Conservation (phyloP, 2,797 vertebrate genomes). For the Mormyrus hasselquistii region DNA sequence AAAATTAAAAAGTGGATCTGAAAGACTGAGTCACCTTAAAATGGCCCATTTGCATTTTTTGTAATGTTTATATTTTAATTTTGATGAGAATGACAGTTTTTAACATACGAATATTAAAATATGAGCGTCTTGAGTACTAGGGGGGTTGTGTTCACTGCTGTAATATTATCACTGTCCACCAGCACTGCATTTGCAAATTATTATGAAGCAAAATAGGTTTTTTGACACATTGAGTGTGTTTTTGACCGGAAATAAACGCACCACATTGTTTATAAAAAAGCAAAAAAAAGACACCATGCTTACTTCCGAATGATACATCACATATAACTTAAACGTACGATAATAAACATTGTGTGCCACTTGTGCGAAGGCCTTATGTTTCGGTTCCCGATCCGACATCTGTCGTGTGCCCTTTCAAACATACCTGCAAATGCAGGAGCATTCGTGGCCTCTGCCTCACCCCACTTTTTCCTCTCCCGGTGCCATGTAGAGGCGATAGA, state of each 20-base stretch:
- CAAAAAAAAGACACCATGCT: neutral
- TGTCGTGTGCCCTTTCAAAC: neutral
- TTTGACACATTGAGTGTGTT: neutral
- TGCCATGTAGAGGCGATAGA: slow-evolving; percentile 17
- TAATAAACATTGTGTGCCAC: neutral
- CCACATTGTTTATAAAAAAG: neutral
- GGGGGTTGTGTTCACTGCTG: neutral
- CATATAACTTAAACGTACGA: neutral
- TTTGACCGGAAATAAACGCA: neutral
- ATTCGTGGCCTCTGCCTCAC: neutral
- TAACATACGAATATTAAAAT: neutral
- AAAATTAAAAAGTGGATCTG: neutral
- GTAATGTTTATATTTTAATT: neutral
- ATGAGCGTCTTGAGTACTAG: neutral
- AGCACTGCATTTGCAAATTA: neutral
- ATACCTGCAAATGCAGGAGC: neutral
- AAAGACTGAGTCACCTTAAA: neutral
- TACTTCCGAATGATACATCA: neutral
- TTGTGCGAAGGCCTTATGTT: neutral
- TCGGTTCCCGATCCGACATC: neutral
- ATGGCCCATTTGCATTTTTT: neutral
- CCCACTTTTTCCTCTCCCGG: neutral
- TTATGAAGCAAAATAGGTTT: neutral
- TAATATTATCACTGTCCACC: neutral
- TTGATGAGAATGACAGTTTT: neutral